phyloP scores from a whole-genome alignment of 1,140 invertebrate species.

The Coenobita brevimanus region DNA sequence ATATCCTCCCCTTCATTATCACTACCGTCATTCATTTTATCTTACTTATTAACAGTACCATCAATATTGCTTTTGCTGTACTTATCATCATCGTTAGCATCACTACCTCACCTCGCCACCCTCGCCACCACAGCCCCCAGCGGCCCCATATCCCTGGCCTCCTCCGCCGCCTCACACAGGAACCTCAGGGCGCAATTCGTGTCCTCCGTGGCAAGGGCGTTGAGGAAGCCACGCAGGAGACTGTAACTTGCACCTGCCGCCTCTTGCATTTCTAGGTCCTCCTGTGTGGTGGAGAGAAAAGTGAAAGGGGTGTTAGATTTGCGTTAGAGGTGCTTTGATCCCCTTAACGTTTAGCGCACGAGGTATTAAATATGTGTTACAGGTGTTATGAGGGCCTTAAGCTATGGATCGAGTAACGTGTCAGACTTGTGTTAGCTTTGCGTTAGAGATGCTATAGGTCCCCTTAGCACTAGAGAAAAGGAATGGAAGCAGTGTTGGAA shows the following conservation, averaged over 20 bases:
- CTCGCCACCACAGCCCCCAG: conserved; percentile 50
- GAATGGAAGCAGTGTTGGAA: too few species aligned
- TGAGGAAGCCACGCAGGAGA: conserved; percentile 53
- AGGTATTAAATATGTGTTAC: background rate
- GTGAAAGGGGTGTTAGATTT: background rate
- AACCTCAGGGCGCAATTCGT: conserved; percentile 37
- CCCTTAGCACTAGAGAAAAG: too few species aligned
- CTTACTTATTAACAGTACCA: too few species aligned
- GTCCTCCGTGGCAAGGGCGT: conserved; percentile 43
- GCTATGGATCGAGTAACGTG: too few species aligned
- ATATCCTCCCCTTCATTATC: too few species aligned
- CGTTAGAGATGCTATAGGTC: too few species aligned
- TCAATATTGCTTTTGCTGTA: too few species aligned
- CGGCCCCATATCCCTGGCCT: conserved; percentile 28
- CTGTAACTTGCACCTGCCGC: conserved; percentile 49
- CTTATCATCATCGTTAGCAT: too few species aligned
- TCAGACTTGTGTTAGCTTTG: too few species aligned
- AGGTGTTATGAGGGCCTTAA: too few species aligned
- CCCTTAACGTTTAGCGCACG: background rate
- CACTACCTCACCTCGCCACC: conserved; percentile 34
- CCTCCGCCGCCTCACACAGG: conserved; percentile 54
- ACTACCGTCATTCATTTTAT: too few species aligned
- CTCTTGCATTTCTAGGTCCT: conserved; percentile 28
- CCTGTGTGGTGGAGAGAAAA: background rate
- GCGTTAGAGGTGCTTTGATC: background rate